phyloP scores from a whole-genome alignment of 2,888 invertebrate genomes.

The Biston stratarius region DNA sequence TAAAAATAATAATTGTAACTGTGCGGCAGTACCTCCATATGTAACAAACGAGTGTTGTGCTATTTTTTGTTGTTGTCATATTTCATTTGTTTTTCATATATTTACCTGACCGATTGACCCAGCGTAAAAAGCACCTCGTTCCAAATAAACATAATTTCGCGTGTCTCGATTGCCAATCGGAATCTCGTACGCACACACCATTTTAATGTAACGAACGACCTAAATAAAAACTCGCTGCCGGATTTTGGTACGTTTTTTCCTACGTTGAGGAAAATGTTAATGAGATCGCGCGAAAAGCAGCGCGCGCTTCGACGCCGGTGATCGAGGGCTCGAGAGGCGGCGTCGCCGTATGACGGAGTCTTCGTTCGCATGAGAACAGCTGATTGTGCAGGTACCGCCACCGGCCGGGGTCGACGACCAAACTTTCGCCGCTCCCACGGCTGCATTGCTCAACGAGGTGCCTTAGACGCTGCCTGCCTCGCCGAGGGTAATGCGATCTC shows the following conservation, averaged over 20 bases:
- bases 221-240: constrained; percentile 27
- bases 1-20: constrained; percentile 6
- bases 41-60: neutral
- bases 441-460: constrained; percentile 73
- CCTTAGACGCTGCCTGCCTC: constrained; percentile 62
- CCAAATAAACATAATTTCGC: constrained; percentile 43
- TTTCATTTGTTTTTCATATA: constrained; percentile 15
- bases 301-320: constrained; percentile 41
- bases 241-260: constrained; percentile 36
- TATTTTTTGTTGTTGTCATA: neutral
- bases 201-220: constrained; percentile 32
- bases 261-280: constrained; percentile 30
- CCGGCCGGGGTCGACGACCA: constrained; percentile 78
- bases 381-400: constrained; percentile 74
- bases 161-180: constrained; percentile 40
- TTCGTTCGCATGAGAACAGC: constrained; percentile 76
- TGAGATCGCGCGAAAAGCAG: constrained; percentile 31
- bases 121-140: constrained; percentile 39
- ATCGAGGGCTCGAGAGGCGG: constrained; percentile 53
- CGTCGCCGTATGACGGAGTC: constrained; percentile 34
- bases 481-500: constrained; percentile 38
- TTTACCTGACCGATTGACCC: constrained; percentile 32
- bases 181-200: constrained; percentile 35
- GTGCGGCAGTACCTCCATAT: constrained; percentile 1
- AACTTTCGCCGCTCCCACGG: constrained; percentile 84